phyloP scores from a whole-genome alignment of 2,888 invertebrate genomes.

The Noctua comes region DNA sequence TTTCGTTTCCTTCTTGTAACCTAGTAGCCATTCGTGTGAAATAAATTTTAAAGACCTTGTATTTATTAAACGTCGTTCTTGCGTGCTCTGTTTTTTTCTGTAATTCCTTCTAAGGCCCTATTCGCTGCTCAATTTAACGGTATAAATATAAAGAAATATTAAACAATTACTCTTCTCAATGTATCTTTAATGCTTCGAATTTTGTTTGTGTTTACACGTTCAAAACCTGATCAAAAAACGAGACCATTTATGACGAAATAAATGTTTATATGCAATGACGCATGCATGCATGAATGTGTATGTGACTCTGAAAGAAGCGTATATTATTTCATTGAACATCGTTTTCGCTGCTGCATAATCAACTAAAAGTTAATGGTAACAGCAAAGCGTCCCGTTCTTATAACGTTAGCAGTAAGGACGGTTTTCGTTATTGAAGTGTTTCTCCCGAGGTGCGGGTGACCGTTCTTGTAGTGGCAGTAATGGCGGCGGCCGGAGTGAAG shows the following conservation, averaged over 20 bases:
- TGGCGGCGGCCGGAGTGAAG: constrained; percentile 59
- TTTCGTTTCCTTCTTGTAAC: constrained; percentile 5
- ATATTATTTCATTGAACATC: constrained; percentile 31
- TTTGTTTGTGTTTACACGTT: constrained; percentile 26
- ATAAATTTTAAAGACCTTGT: constrained; percentile 6
- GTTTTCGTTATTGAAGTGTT: constrained; percentile 24
- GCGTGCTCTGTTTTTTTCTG: not conserved
- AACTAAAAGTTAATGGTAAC: not conserved
- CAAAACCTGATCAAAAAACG: constrained; percentile 15
- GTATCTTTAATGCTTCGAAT: not conserved
- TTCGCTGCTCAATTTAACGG: constrained; percentile 1
- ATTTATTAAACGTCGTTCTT: not conserved
- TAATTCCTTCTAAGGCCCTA: not conserved
- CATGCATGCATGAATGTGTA: no score
- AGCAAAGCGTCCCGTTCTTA: not conserved
- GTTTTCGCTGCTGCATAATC: constrained; percentile 1
- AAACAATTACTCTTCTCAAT: not conserved
- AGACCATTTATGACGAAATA: constrained; percentile 19
- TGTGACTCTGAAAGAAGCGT: constrained; percentile 27
- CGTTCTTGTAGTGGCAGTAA: constrained; percentile 56
- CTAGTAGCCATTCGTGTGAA: constrained; percentile 5
- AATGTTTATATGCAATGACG: constrained; percentile 18
- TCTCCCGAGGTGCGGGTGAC: constrained; percentile 23
- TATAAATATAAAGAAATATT: not conserved
- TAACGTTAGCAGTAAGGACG: not conserved